phyloP scores from a whole-genome alignment of 2,888 invertebrate species.

The Papilio gigon region DNA sequence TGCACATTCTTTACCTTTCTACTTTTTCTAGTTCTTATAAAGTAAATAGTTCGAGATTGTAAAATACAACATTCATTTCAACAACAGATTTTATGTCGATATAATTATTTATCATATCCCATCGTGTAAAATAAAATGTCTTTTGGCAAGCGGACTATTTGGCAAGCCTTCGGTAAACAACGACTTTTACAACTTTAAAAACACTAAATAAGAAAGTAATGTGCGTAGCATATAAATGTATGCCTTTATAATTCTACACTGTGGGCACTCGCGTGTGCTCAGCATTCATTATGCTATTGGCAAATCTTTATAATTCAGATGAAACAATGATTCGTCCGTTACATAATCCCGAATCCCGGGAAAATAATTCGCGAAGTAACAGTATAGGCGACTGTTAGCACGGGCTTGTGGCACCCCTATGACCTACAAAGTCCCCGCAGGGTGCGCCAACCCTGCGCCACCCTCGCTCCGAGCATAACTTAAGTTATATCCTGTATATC shows the following conservation, averaged over 20 bases:
- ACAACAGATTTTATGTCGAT: neutral
- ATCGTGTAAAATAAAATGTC: neutral
- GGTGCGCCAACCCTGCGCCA: neutral
- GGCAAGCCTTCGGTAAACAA: neutral
- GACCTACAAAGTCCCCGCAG: constrained; percentile 8
- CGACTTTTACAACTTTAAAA: neutral
- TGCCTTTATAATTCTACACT: no score
- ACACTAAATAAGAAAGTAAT: neutral
- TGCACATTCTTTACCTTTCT: no score
- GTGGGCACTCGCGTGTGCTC: no score
- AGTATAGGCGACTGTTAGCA: neutral
- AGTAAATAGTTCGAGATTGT: no score
- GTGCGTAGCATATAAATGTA: neutral
- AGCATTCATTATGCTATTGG: no score
- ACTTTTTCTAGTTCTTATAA: no score
- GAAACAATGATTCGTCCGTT: neutral
- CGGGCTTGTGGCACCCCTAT: constrained; percentile 15
- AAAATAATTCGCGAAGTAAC: neutral
- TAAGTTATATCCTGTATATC: constrained; percentile 7
- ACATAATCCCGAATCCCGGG: neutral
- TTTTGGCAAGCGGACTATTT: neutral
- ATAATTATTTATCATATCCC: neutral
- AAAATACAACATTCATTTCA: no score
- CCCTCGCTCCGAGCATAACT: constrained; percentile 3
- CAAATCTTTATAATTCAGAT: neutral